A percentile compares a stretch with the other conserved stretches of the same genome.
Evolutionary conservation across 2,888 invertebrate genomes (phyloP).

Genomic region (Mythimna loreyi): DNA sequence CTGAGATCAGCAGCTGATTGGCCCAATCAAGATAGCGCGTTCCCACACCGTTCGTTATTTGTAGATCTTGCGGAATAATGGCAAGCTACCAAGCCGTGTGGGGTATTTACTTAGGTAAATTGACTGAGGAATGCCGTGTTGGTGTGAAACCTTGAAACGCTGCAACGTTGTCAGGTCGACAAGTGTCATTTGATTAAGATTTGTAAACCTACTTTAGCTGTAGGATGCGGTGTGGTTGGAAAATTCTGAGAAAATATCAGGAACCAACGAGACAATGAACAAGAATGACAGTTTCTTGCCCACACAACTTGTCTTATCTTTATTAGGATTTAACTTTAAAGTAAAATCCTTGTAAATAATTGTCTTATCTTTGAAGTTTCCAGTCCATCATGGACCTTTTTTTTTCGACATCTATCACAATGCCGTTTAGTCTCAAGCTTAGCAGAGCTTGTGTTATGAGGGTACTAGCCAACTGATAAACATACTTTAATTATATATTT

Average conservation of each 20-base stretch:
- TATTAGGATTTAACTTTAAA: not conserved
- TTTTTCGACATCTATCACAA: too few species aligned
- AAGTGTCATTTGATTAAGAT: conserved; percentile 24
- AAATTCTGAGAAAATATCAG: conserved; percentile 8
- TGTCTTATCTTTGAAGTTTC: too few species aligned
- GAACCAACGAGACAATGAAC: not conserved
- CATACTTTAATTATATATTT: too few species aligned
- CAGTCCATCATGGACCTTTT: too few species aligned
- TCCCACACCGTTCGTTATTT: conserved; percentile 55
- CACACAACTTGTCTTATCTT: not conserved
- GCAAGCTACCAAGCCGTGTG: conserved; percentile 28
- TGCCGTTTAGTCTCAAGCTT: too few species aligned
- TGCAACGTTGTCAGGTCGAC: conserved; percentile 11
- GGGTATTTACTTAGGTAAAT: conserved; percentile 50
- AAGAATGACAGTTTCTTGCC: conserved; percentile 10
- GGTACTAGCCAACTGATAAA: too few species aligned
- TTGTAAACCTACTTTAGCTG: conserved; percentile 23
- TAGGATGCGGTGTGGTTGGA: not conserved
- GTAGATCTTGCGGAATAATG: conserved; percentile 52
- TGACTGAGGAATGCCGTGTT: conserved; percentile 38
- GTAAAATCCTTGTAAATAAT: not conserved
- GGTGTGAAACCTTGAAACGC: conserved; percentile 50
- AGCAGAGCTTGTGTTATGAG: too few species aligned
- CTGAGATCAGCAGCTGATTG: conserved; percentile 70
- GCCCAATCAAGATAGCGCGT: conserved; percentile 64